phyloP scores from a whole-genome alignment of 1,140 invertebrate species.

The Phymastichus coffea region DNA sequence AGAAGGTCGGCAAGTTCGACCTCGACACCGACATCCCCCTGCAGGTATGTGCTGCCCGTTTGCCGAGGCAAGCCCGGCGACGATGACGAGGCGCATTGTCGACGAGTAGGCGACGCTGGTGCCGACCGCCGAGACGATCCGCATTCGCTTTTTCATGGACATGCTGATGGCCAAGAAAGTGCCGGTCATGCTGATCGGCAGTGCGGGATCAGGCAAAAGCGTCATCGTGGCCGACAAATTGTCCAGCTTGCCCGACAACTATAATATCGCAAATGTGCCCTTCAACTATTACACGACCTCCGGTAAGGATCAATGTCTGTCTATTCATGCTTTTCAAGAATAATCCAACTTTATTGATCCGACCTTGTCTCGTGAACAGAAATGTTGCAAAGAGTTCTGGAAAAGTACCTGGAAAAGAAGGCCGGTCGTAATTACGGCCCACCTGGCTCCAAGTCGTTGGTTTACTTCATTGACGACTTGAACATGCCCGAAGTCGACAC shows the following conservation, averaged over 20 bases:
- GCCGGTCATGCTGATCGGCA: conserved; percentile 89
- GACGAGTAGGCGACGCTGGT: conserved; percentile 77
- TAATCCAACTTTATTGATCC: too few relatives aligned
- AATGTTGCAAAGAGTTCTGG: conserved; percentile 89
- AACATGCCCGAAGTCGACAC: conserved; percentile 97
- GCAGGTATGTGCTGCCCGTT: conserved; percentile 62
- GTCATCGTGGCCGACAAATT: conserved; percentile 86
- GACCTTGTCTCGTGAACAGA: too few relatives aligned
- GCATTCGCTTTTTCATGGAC: conserved; percentile 88
- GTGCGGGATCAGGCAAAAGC: conserved; percentile 84
- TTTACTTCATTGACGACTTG: conserved; percentile 96
- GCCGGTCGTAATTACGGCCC: conserved; percentile 91
- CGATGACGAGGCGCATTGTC: too few relatives aligned
- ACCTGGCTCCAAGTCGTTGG: conserved; percentile 83
- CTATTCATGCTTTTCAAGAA: not conserved
- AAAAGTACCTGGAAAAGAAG: conserved; percentile 93
- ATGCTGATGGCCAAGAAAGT: conserved; percentile 76
- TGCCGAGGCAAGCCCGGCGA: too few relatives aligned
- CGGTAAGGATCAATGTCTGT: conserved; percentile 52
- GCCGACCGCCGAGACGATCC: conserved; percentile 84
- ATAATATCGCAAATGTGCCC: conserved; percentile 82
- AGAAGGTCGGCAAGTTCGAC: conserved; percentile 74
- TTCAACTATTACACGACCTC: conserved; percentile 97
- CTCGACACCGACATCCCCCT: conserved; percentile 84
- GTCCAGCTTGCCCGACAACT: conserved; percentile 71